Percentiles rank a stretch among this genome's conserved stretches.
These are phyloP conservation scores for Corvus cornix DNA, from an alignment of 2,113 vertebrate genomes.

Conservation along the genomic window DNA sequence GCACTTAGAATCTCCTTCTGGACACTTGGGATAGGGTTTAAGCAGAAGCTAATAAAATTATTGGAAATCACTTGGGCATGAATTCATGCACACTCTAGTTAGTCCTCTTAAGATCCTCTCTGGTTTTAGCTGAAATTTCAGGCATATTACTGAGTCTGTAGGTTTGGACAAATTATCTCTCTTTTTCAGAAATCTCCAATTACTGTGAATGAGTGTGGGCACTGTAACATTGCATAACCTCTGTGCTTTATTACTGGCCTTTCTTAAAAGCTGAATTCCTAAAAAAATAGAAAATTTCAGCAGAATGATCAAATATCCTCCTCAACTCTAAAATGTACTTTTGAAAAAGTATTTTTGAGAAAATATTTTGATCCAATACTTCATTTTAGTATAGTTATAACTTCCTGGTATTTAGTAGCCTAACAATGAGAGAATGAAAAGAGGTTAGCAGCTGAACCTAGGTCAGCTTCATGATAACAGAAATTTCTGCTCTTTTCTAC, in stretches of 20 bases:
- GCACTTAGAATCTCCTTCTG: not conserved
- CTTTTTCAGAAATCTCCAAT: constrained; percentile 37
- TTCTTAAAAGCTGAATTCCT: constrained; percentile 31
- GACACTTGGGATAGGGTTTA: not conserved
- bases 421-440: constrained; percentile 35
- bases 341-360: not conserved
- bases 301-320: constrained; percentile 31
- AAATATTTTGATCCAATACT: constrained; percentile 29
- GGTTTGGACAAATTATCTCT: constrained; percentile 7
- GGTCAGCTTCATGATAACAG: constrained; percentile 37
- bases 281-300: constrained; percentile 31
- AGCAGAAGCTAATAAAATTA: not conserved
- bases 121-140: not conserved
- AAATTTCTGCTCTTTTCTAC: constrained; percentile 41
- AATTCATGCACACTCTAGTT: not conserved
- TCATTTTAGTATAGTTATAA: constrained; percentile 28
- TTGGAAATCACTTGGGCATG: not conserved
- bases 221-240: not conserved
- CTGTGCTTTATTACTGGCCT: not conserved
- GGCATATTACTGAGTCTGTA: not conserved
- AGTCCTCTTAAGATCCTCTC: not conserved
- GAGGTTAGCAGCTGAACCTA: constrained; percentile 31
- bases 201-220: not conserved
- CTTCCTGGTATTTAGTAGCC: constrained; percentile 50
- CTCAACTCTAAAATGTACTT: not conserved